These are phyloP conservation scores for Smittia aterrima DNA, from an alignment of 2,888 invertebrate species.

Conservation along the genomic window DNA sequence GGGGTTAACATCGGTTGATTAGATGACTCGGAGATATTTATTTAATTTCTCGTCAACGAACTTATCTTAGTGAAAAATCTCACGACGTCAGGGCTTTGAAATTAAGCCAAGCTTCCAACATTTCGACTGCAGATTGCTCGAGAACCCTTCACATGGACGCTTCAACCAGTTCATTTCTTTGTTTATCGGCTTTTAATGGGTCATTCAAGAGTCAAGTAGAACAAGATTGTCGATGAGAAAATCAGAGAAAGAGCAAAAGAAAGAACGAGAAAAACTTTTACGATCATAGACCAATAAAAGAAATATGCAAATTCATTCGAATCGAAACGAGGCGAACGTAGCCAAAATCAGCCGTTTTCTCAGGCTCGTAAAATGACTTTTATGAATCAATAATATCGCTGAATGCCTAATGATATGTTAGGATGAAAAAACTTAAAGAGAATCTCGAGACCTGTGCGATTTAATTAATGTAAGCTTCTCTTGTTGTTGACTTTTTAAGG, in stretches of 20 bases:
- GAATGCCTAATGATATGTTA: neutral
- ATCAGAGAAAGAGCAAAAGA: neutral
- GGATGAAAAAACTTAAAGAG: neutral
- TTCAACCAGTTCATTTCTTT: too few species aligned
- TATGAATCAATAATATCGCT: neutral
- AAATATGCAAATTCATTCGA: conserved; percentile 4
- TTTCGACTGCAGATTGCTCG: too few species aligned
- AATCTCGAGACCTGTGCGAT: neutral
- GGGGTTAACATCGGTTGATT: too few species aligned
- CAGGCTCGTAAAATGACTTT: neutral
- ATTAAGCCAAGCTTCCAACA: too few species aligned
- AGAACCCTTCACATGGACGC: too few species aligned
- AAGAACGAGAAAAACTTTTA: neutral
- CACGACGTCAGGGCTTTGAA: too few species aligned
- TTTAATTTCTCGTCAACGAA: too few species aligned
- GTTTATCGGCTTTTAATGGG: too few species aligned
- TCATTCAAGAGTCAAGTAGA: too few species aligned
- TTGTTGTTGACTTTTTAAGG: neutral
- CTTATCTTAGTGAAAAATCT: too few species aligned
- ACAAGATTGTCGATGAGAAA: neutral
- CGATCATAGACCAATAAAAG: conserved; percentile 10
- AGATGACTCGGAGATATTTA: too few species aligned
- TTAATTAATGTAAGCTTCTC: neutral
- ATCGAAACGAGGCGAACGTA: neutral
- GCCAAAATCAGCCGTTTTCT: neutral